These are phyloP conservation scores for Orbicella faveolata DNA, from an alignment of 64 coral and sea anemone species.

Conservation along the genomic window DNA sequence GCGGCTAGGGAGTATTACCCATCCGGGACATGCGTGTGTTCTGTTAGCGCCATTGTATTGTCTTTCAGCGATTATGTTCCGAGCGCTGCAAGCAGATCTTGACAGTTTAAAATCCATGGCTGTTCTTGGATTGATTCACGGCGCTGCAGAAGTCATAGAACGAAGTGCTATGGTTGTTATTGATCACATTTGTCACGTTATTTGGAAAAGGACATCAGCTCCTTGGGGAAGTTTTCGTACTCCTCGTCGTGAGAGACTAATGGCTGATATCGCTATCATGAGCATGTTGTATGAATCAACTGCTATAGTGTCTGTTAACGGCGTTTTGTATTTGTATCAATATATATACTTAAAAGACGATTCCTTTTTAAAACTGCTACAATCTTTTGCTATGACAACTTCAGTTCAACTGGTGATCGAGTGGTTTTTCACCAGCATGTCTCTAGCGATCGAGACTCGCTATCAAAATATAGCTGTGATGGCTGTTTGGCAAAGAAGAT, in stretches of 20 bases:
- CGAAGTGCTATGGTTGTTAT: background rate
- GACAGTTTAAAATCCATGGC: background rate
- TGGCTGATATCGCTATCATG: background rate
- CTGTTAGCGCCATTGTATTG: background rate
- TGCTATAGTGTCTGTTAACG: background rate
- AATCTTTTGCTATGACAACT: too few species aligned
- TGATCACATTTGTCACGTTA: background rate
- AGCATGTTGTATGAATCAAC: background rate
- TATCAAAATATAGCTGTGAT: slow-evolving; percentile 1
- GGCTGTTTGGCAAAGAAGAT: background rate
- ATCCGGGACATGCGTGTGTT: background rate
- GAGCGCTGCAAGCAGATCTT: background rate
- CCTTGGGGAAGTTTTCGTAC: slow-evolving; percentile 17
- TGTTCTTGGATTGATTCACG: background rate
- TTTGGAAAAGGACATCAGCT: slow-evolving; percentile 3
- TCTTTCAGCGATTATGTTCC: background rate
- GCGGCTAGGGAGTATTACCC: background rate
- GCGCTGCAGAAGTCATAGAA: background rate
- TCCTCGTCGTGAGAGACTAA: background rate
- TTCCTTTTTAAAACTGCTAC: too few species aligned
- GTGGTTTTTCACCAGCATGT: background rate
- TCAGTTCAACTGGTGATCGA: background rate
- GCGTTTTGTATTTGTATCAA: background rate
- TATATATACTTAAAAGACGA: too few species aligned
- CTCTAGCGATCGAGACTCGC: background rate